Evolutionary conservation across 2,113 vertebrate genomes (phyloP), one percentile per base, ranked within the genome.

Genomic region (Calyptomena viridis): DNA sequence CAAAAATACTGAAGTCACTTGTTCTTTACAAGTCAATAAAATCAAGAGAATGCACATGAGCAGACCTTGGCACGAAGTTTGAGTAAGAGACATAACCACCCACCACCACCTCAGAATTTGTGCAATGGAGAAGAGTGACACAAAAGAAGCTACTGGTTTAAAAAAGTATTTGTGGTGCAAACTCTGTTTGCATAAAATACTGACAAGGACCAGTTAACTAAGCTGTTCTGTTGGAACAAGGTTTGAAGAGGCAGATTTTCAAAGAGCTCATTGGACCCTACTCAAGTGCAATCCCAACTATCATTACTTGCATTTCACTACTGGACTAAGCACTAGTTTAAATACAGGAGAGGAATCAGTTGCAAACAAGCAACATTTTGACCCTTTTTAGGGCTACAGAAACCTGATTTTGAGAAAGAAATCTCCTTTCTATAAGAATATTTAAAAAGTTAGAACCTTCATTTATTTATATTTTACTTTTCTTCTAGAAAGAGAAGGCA

Each of bases 261-360:
- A 9, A 64, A 78, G 49, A 83, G 74, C 24, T 49, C 6, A 2
- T 31, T 0, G 33, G 52, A 62, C 20, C 23, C 31, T 6, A 19
- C 13, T 3, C 13, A 28, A 77, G 37, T 2, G 10, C 76, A 87
- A 58, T 4, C 2, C 0, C 23, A 64, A 12, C 50, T 18, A 16
- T 2, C 76, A 23, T 1, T 40, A 58, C 58, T 18, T 2, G 13
- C 47, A n/a, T 0, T 40, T 24, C 46, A 40, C n/a, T 33, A 5
- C 27, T 11, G 35, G 5, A n/a, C 40, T 53, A 25, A 75, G 56
- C 40, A 35, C 7, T 1, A 6, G 24, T 8, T 60, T 27, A 56
- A 79, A 60, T 1, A 49, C 0, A 90, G 30, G 3, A 76, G 4
- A 86, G 37, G 18, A 66, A 63, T 4, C 23, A 18, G 21, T 25